phyloP scores from a whole-genome alignment of 1,140 invertebrate species.

The Caerostris extrusa region DNA sequence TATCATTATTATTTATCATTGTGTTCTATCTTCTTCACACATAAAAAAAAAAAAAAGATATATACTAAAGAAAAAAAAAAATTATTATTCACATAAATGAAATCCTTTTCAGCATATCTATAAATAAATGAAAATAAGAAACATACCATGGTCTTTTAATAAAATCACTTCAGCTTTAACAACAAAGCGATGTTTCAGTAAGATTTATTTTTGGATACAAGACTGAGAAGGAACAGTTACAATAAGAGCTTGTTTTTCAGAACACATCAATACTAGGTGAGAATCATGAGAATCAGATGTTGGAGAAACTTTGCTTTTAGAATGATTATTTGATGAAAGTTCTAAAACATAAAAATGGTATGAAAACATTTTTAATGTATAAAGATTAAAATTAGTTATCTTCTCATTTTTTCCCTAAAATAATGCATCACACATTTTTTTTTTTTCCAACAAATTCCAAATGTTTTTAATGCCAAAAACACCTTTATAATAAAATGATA shows the following conservation, averaged over 20 bases:
- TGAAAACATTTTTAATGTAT: not conserved
- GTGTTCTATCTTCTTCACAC: too few relatives aligned
- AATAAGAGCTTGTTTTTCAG: constrained; percentile 97
- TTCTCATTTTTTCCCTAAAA: too few relatives aligned
- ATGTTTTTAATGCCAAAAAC: not conserved
- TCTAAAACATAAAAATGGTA: constrained; percentile 37
- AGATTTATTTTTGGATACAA: constrained; percentile 85
- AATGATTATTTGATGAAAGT: constrained; percentile 57
- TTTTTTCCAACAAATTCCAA: not conserved
- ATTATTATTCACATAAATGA: too few relatives aligned
- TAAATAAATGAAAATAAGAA: not conserved
- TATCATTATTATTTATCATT: too few relatives aligned
- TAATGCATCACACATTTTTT: too few relatives aligned
- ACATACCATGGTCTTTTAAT: constrained; percentile 89
- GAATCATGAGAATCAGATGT: constrained; percentile 86
- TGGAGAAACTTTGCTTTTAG: constrained; percentile 88
- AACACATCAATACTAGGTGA: constrained; percentile 95
- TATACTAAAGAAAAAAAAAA: too few relatives aligned
- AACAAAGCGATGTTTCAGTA: constrained; percentile 91
- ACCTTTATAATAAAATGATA: not conserved
- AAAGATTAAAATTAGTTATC: not conserved
- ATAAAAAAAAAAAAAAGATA: constrained; percentile 30
- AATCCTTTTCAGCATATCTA: too few relatives aligned
- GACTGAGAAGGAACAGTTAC: constrained; percentile 95
- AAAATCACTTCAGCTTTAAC: constrained; percentile 96